phyloP scores from a whole-genome alignment of 2,113 vertebrate species.

The Marcusenius ussheri region DNA sequence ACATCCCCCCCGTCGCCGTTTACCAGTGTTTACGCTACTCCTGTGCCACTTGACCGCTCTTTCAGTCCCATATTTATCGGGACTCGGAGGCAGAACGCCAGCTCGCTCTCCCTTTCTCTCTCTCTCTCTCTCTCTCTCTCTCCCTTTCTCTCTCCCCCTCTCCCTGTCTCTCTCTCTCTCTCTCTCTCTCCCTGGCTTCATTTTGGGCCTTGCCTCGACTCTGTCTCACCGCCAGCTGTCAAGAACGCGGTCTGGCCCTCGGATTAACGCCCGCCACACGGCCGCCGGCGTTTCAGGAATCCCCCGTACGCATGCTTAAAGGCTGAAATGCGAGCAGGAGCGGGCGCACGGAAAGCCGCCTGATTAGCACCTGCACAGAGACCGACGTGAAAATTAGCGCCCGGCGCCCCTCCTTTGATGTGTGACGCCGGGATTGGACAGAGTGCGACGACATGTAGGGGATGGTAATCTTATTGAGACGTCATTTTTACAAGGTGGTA shows the following conservation, averaged over 20 bases:
- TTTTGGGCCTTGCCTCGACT: not conserved
- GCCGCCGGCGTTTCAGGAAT: not conserved
- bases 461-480: conserved; percentile 43
- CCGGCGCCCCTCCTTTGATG: conserved; percentile 29
- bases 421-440: conserved; percentile 18
- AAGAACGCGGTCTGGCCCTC: not conserved
- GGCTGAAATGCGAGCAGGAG: not conserved
- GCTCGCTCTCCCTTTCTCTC: not conserved
- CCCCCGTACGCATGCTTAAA: not conserved
- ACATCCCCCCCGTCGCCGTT: not conserved
- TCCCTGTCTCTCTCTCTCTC: no score
- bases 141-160: not conserved
- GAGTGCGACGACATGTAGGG: conserved; percentile 25
- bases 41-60: not conserved
- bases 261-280: not conserved
- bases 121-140: no score
- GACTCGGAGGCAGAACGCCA: not conserved
- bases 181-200: not conserved
- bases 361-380: not conserved
- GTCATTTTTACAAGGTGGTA: conserved; percentile 40
- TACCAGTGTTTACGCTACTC: not conserved
- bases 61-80: not conserved
- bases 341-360: not conserved
- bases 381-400: not conserved
- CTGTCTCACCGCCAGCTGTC: not conserved